A percentile compares a stretch with the other conserved stretches of the same genome.
Conservation (phyloP, 2,888 invertebrate genomes). For the Blera fallax region DNA sequence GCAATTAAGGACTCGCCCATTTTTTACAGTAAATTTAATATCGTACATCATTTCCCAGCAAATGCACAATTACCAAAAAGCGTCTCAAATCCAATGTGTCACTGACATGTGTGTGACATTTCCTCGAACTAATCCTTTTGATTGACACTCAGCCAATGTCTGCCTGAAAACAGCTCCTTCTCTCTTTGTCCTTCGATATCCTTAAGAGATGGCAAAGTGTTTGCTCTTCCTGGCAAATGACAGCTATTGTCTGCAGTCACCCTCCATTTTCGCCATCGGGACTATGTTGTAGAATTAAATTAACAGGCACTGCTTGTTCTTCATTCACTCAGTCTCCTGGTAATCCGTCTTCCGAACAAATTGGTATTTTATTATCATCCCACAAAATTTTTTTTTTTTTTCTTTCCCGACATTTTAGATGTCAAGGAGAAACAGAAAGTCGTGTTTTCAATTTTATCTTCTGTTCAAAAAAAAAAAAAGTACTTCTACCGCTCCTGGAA, state of each 20-base stretch:
- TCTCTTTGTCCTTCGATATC: neutral
- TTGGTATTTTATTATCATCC: constrained; percentile 39
- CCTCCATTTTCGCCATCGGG: neutral
- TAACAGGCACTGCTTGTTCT: neutral
- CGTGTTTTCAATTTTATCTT: neutral
- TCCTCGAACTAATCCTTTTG: neutral
- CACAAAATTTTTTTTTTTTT: neutral
- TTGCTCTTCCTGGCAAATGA: neutral
- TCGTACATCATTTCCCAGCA: neutral
- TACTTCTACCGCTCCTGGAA: neutral
- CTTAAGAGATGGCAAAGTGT: neutral
- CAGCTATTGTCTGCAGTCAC: neutral
- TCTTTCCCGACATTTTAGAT: neutral
- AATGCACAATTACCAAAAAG: neutral
- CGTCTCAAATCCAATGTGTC: neutral
- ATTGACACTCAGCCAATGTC: neutral
- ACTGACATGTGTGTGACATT: neutral
- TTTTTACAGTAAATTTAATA: no score
- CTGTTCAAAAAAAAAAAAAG: neutral
- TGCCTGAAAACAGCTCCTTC: neutral
- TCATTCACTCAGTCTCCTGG: neutral
- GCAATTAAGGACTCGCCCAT: no score
- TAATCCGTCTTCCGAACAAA: constrained; percentile 27
- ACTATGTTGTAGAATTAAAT: neutral
- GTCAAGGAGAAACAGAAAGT: neutral